Conservation (phyloP, 2,888 invertebrate genomes). For the Zaprionus bogoriensis region DNA sequence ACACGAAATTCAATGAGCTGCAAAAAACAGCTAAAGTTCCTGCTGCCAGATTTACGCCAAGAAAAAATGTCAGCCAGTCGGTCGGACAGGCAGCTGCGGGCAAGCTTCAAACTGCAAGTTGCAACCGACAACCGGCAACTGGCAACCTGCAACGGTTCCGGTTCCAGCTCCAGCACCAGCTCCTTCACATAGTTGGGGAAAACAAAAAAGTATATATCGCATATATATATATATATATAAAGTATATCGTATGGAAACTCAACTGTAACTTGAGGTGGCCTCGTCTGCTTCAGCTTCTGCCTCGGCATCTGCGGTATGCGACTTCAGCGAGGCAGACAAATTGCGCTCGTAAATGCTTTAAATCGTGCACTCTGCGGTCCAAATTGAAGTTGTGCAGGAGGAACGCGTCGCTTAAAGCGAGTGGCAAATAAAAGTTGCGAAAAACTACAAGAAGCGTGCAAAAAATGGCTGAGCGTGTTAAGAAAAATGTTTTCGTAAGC, state of each 20-base stretch:
- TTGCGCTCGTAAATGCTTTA: slow-evolving; percentile 77
- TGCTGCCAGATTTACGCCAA: slow-evolving; percentile 74
- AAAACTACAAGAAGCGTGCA: slow-evolving; percentile 61
- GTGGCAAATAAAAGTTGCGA: slow-evolving; percentile 55
- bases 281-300: too few species aligned
- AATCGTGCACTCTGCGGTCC: slow-evolving; percentile 59
- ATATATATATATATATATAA: slow-evolving; percentile 10
- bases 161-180: too few species aligned
- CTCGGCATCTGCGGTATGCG: slow-evolving; percentile 67
- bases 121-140: slow-evolving; percentile 34
- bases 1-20: slow-evolving; percentile 75
- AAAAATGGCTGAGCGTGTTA: slow-evolving; percentile 73
- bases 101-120: too few species aligned
- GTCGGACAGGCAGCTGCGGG: slow-evolving; percentile 42
- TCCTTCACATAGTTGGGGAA: slow-evolving; percentile 19
- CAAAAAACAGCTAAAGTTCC: slow-evolving; percentile 72
- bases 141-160: slow-evolving; percentile 38
- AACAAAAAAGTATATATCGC: slow-evolving; percentile 7
- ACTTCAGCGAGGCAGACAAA: slow-evolving; percentile 59
- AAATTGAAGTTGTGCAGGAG: slow-evolving; percentile 67
- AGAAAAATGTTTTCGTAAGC: slow-evolving; percentile 78
- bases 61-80: slow-evolving; percentile 59
- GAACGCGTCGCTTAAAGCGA: slow-evolving; percentile 55
- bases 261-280: slow-evolving; percentile 64
- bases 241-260: slow-evolving; percentile 20